phyloP scores from a whole-genome alignment of 2,888 invertebrate genomes.

The Harmothoe impar region DNA sequence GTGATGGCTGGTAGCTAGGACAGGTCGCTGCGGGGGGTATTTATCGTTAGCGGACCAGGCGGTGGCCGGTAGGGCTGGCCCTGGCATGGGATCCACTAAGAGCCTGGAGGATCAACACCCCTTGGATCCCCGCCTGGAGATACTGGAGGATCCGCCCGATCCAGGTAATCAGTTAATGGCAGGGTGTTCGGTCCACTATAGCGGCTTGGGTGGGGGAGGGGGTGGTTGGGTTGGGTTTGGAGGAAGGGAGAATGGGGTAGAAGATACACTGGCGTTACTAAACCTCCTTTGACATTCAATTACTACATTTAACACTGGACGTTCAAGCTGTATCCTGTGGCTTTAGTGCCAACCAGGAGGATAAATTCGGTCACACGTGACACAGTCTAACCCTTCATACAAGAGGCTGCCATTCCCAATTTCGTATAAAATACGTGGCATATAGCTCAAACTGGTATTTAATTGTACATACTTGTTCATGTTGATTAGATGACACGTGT shows the following conservation, averaged over 20 bases:
- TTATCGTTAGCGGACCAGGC: constrained; percentile 22
- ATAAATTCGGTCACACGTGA: too few species aligned
- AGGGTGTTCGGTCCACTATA: constrained; percentile 1
- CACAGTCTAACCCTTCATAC: too few species aligned
- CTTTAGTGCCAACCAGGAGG: too few species aligned
- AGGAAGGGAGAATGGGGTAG: background rate
- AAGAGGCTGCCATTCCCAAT: too few species aligned
- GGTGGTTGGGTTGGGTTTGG: background rate
- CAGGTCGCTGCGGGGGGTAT: background rate
- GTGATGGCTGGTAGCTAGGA: background rate
- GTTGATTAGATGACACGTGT: too few species aligned
- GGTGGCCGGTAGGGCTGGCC: background rate
- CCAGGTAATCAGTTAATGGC: constrained; percentile 29
- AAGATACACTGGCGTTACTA: too few species aligned
- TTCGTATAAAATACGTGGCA: too few species aligned
- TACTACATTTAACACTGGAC: too few species aligned
- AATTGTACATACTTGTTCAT: too few species aligned
- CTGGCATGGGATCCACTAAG: constrained; percentile 7
- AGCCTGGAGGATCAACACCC: background rate
- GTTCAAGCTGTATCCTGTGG: too few species aligned
- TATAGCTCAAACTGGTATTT: too few species aligned
- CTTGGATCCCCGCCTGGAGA: background rate
- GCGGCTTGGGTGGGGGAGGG: background rate
- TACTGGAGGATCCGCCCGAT: background rate
- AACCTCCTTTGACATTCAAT: too few species aligned